Evolutionary conservation across 2,797 vertebrate species (phyloP), one percentile per base, ranked within the genome.

Genomic region (Heteromormyrus szaboi): DNA sequence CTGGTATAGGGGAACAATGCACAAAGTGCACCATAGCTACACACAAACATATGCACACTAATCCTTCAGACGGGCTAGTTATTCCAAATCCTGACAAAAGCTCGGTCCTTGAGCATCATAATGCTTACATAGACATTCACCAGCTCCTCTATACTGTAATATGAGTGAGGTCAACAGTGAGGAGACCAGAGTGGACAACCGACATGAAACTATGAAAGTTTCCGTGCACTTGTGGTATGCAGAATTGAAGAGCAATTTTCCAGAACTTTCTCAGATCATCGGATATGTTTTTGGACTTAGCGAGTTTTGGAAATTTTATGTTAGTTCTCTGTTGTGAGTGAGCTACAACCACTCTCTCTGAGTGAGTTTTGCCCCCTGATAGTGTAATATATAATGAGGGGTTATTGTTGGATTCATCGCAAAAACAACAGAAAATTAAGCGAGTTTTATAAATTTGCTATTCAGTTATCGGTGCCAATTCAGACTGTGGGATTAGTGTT

Each of bases 401-500:
- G 4, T 41, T 6, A 76, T 17, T 41, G 68, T 33, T 17, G 33
- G 33, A 41, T 37, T 76, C 33, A 19, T 41, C 5, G 5, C 33
- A 41, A 41, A 76, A 76, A 37, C 68, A 76, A 76, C 68, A 19
- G 14, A 76, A 76, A 41, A 76, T 17, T 37, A 11, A 19, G 33
- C 2, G 2, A 76, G 33, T 37, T 72, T 17, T 37, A 33, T 37
- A 17, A 37, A 72, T 37, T 68, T 37, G 29, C 65, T 17, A 29
- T 14, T 48, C 37, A 25, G 22, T 29, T 53, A 53, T 29, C 22
- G 25, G 22, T 85, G 83, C 48, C 5, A 25, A 17, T 29, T 29
- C 46, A 22, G 2, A 46, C 81, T 84, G 12, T 83, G 44, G 25
- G 41, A 90, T 91, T 88, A 79, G 50, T 53, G 54, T 53, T 89